phyloP scores from a whole-genome alignment of 2,888 invertebrate species.

The Cheilosia grossa region DNA sequence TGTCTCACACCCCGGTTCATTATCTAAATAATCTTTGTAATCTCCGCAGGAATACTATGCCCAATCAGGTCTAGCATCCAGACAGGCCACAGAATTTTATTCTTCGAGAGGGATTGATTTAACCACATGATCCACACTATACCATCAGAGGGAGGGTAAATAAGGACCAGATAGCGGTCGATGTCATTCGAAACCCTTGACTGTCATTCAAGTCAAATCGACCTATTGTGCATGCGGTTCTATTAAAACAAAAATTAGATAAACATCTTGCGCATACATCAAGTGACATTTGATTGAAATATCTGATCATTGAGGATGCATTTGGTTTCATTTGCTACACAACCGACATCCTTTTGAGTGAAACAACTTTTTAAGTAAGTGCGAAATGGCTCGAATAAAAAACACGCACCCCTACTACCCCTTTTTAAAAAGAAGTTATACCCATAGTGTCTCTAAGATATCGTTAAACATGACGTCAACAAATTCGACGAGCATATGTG shows the following conservation, averaged over 20 bases:
- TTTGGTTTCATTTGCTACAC: background rate
- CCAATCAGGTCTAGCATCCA: constrained; percentile 13
- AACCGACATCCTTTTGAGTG: background rate
- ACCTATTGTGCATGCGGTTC: constrained; percentile 11
- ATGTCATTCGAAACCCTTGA: constrained; percentile 45
- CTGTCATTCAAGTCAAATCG: constrained; percentile 12
- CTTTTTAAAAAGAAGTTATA: no score
- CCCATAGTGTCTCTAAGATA: no score
- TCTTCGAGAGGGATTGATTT: constrained; percentile 14
- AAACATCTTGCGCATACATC: constrained; percentile 22
- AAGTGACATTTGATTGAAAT: constrained; percentile 51
- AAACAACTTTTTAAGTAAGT: background rate
- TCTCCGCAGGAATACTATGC: constrained; percentile 45
- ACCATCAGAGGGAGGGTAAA: background rate
- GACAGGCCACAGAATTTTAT: background rate
- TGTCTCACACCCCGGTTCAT: constrained; percentile 25
- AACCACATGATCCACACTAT: constrained; percentile 5
- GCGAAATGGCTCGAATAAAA: no score
- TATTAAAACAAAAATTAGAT: constrained; percentile 23
- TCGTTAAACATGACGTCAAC: background rate
- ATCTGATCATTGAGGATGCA: constrained; percentile 30
- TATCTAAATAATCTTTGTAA: constrained; percentile 42
- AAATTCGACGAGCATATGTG: background rate
- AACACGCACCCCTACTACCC: no score
- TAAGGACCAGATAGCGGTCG: background rate